Base-by-base conservation (phyloP, 2,113 vertebrate species). In the Xerus inauris region DNA sequence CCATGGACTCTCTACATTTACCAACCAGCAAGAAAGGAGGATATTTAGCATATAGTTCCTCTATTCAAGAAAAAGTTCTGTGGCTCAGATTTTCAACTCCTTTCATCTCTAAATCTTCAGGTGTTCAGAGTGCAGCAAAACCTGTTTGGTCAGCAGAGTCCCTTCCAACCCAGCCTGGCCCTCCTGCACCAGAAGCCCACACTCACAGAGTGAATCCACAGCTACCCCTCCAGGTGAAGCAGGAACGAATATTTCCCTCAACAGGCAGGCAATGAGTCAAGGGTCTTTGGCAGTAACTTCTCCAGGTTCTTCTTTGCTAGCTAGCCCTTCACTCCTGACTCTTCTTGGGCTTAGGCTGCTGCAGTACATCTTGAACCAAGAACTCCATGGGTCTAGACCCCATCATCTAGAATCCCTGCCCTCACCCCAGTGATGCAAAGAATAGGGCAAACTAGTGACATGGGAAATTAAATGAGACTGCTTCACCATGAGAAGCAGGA, bases 381-480 rank as follows among this genome's bases (percentile, higher is more conserved):
- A 93, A 67, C n/a, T 59, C 30, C 49, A 6, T 0, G 3, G 67
- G 20, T 26, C 75, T 76, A 40, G 67, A 54, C 12, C 69, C 65
- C 20, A 3, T 80, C 19, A 59, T 19, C 9, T 54, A 40, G 59
- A 92, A 92, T 89, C 83, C 95, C 73, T 87, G 54, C 45, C 69
- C 87, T 82, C 79, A 87, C 54, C 38, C 67, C 49, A 82, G 73
- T n/a, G 93, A 65, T 65, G 92, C 40, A 26, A 77, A 62, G 94
- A 73, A n/a, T 86, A 91, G 80, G 24, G 35, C 62, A 94, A 79
- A 76, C 51, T 95, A 87, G 79, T 30, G 49, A 94, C 57, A 42
- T 40, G 32, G 90, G 94, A 97, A 95, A 92, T 91, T 45, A 77
- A 95, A 82, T 49, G 30, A 67, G 94, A 85, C 71, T 83, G 77